Evolutionary conservation across 30 jellyfish, hydroid and myxozoan species (phyloP).

Genomic region (Turritopsis rubra): DNA sequence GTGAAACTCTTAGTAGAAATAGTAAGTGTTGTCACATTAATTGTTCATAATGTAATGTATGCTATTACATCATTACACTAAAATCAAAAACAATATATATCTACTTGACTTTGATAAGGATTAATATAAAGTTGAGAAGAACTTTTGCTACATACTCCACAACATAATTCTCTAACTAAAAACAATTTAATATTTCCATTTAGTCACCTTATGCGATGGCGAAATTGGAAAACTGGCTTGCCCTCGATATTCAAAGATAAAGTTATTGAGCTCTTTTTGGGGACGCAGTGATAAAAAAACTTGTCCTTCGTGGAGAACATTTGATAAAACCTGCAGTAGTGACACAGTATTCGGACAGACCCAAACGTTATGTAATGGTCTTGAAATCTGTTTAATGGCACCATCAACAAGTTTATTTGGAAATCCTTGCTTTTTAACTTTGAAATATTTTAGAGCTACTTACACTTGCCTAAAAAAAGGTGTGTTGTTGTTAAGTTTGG

Average conservation of each 20-base stretch:
- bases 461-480: background rate
- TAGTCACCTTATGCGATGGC: background rate
- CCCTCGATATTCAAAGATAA: background rate
- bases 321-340: background rate
- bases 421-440: background rate
- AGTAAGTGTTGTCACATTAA: background rate
- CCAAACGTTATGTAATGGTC: background rate
- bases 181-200: no score
- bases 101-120: no score
- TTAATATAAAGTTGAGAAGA: no score
- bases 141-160: no score
- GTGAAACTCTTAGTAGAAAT: background rate
- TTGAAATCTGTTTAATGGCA: background rate
- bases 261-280: background rate
- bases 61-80: no score
- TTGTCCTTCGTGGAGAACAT: background rate
- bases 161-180: no score
- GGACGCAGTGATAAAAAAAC: background rate
- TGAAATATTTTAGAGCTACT: background rate
- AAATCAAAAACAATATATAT: no score
- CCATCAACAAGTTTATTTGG: background rate
- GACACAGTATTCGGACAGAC: background rate
- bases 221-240: background rate
- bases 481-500: background rate
- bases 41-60: no score